Conservation (phyloP, 2,888 invertebrate genomes). For the Diarsia dahlii region DNA sequence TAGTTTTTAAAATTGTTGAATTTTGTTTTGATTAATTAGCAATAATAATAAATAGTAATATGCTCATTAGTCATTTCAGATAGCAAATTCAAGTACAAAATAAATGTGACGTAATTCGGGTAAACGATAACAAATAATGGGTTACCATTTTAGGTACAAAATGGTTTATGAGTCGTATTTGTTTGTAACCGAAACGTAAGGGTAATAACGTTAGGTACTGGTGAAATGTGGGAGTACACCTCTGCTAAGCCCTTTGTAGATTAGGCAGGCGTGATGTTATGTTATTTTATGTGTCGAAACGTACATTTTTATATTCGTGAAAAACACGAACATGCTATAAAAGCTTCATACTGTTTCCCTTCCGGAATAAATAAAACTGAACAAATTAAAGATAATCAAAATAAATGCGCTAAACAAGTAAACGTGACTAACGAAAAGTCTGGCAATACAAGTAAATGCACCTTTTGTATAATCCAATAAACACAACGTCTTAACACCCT, state of each 20-base stretch:
- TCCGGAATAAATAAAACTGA: slow-evolving; percentile 8
- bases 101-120: background rate
- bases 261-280: background rate
- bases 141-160: background rate
- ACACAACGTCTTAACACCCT: slow-evolving; percentile 4
- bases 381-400: slow-evolving; percentile 8
- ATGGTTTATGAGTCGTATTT: background rate
- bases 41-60: background rate
- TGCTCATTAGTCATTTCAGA: slow-evolving; percentile 29
- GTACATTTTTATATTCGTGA: background rate
- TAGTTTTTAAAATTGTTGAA: background rate
- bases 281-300: background rate
- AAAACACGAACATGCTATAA: slow-evolving; percentile 3
- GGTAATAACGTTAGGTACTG: background rate
- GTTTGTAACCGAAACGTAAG: background rate
- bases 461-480: background rate
- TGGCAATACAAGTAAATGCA: slow-evolving; percentile 5
- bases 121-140: slow-evolving; percentile 13
- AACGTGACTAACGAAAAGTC: slow-evolving; percentile 7
- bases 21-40: slow-evolving; percentile 6
- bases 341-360: background rate
- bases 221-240: background rate
- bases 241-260: background rate
- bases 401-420: background rate
- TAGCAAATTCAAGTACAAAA: slow-evolving; percentile 14